These are phyloP conservation scores for Latrodectus elegans DNA, from an alignment of 2,888 invertebrate species.

Conservation along the genomic window DNA sequence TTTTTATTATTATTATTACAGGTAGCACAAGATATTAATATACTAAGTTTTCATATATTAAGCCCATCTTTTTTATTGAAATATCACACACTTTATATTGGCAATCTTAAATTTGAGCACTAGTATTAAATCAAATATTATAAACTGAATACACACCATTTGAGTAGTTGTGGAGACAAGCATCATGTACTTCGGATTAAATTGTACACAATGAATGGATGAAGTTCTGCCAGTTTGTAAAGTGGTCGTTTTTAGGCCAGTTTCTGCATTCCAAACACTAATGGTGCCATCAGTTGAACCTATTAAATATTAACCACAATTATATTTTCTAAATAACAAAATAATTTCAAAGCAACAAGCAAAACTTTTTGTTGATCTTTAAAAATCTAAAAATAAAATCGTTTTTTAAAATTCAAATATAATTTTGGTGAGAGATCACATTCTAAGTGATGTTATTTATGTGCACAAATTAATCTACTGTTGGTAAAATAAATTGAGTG, in stretches of 20 bases:
- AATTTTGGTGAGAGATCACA: not conserved
- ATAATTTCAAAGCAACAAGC: not conserved
- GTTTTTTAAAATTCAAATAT: not conserved
- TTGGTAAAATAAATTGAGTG: no score
- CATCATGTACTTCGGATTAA: conserved; percentile 99
- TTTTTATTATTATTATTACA: not conserved
- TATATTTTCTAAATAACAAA: not conserved
- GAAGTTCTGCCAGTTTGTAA: conserved; percentile 80
- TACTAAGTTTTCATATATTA: not conserved
- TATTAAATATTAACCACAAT: conserved; percentile 65
- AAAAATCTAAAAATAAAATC: not conserved
- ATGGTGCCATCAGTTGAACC: conserved; percentile 97
- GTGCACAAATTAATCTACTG: not conserved
- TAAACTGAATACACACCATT: conserved; percentile 80
- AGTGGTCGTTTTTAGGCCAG: conserved; percentile 84
- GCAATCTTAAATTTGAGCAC: no score
- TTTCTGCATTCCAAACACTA: conserved; percentile 98
- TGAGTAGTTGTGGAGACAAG: conserved; percentile 96
- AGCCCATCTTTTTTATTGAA: not conserved
- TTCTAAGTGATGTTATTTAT: not conserved
- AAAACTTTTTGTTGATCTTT: not conserved
- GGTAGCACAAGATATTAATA: not conserved
- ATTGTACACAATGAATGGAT: conserved; percentile 97
- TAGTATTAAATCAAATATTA: not conserved
- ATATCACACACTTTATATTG: no score